Percentiles rank a stretch among this genome's conserved stretches.
Evolutionary conservation across 1,140 invertebrate species (phyloP).

Genomic region (Lepidurus arcticus): DNA sequence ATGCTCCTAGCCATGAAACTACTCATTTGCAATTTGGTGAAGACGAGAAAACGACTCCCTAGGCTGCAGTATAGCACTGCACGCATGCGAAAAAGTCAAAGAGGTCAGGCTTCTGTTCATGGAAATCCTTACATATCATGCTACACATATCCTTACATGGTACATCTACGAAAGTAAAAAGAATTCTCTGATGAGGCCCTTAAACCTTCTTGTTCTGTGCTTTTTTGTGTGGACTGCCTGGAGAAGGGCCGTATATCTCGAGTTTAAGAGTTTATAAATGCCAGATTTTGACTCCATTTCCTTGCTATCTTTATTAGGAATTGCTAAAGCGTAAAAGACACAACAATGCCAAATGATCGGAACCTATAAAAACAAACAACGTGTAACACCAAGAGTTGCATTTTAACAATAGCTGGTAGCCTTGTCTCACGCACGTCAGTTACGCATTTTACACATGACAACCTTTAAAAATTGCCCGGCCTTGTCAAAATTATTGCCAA

Average conservation of each 20-base stretch:
- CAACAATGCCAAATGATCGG: constrained; percentile 4
- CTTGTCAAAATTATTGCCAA: not conserved
- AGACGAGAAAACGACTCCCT: not conserved
- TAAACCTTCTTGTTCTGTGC: not conserved
- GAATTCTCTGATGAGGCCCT: not conserved
- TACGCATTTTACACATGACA: constrained; percentile 18
- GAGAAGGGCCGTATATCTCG: not conserved
- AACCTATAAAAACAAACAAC: not conserved
- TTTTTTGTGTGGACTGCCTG: not conserved
- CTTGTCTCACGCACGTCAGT: constrained; percentile 16
- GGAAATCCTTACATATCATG: not conserved
- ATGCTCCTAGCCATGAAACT: constrained; percentile 5
- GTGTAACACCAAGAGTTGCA: not conserved
- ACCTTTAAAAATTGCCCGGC: not conserved
- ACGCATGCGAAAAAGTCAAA: not conserved
- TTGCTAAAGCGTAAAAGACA: not conserved
- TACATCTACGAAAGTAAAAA: too few species aligned
- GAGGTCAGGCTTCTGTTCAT: constrained; percentile 13
- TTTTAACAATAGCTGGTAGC: not conserved
- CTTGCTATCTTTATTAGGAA: not conserved
- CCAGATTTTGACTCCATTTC: not conserved
- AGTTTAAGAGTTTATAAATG: constrained; percentile 8
- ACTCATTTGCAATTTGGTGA: not conserved
- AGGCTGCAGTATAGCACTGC: not conserved
- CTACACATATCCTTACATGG: too few species aligned